Base-by-base conservation (phyloP, 2,888 invertebrate species). In the Pristionchus fissidentatus region DNA sequence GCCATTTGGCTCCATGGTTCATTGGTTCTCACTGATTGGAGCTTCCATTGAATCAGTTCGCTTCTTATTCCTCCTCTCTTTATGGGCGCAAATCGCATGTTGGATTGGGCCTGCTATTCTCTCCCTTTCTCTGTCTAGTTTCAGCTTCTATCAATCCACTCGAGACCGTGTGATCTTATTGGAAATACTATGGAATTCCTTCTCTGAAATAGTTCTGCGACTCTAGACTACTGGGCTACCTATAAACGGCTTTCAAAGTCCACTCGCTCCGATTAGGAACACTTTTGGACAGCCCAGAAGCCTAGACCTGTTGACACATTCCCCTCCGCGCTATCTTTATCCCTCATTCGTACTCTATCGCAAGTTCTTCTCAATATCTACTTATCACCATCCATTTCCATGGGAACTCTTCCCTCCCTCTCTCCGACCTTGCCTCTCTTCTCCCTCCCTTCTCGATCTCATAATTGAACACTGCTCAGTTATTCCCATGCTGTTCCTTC, bases 381-480 rank as follows among this genome's bases (percentile, higher is more conserved):
- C n/a, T 70, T 41, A 70, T 70, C 70, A 70, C 26, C 41, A 38
- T 70, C 22, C 41, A 70, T 70, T 43, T n/a, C 41, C 70, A 70
- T 70, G 70, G 70, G 43, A 43, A 70, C 70, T 38, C 70, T 70
- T 70, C 41, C n/a, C 70, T 5, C 38, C 22, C 38, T 29, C 38
- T 32, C 29, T 26, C 41, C n/a, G 22, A 22, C 7, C 38, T 19
- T 70, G 41, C 13, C 41, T 70, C 41, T 32, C 66, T 66, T 15
- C n/a, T 38, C 41, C 38, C 19, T 66, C 38, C 35, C n/a, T 35
- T 70, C 70, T 41, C 26, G 41, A 70, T 70, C 70, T 70, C 70
- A 70, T 70, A 70, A 70, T 41, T 26, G 70, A 70, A 41, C 70
- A 70, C 0, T 70, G 70, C 70, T 70, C 70, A 70, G 38, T 41